These are phyloP conservation scores for Pemphredon lugubris DNA, from an alignment of 2,888 invertebrate genomes.

Conservation along the genomic window DNA sequence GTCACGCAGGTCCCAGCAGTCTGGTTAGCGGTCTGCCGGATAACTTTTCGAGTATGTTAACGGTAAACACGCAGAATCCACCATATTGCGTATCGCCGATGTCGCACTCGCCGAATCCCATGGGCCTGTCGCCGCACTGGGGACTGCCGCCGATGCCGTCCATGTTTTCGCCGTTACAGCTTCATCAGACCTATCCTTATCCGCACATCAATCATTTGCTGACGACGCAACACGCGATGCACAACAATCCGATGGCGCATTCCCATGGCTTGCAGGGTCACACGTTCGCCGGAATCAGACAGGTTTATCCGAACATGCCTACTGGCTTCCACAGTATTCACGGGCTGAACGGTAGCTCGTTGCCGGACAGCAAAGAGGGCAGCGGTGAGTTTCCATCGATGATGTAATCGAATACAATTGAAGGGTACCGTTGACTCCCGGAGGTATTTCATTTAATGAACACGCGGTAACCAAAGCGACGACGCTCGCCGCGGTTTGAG, in stretches of 20 bases:
- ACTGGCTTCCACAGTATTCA: conserved; percentile 84
- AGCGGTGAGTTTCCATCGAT: conserved; percentile 64
- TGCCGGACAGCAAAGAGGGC: conserved; percentile 82
- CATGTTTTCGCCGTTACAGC: conserved; percentile 73
- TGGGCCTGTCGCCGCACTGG: conserved; percentile 76
- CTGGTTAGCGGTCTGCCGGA: conserved; percentile 61
- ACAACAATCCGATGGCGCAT: conserved; percentile 67
- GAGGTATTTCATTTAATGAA: no score
- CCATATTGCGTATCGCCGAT: conserved; percentile 75
- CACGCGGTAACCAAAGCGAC: no score
- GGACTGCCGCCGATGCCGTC: conserved; percentile 67
- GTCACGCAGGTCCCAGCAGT: conserved; percentile 58
- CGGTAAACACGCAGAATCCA: conserved; percentile 74
- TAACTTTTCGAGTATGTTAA: conserved; percentile 70
- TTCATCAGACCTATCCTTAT: conserved; percentile 70
- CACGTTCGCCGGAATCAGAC: conserved; percentile 56
- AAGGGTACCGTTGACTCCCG: no score
- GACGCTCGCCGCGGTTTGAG: no score
- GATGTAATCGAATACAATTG: no score
- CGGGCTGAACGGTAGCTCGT: conserved; percentile 82
- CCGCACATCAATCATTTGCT: conserved; percentile 75
- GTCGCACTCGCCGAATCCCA: conserved; percentile 73
- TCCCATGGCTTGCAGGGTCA: conserved; percentile 66
- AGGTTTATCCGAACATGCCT: conserved; percentile 71
- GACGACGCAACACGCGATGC: conserved; percentile 76